These are phyloP conservation scores for Minunthozetes semirufus DNA, from an alignment of 2,888 invertebrate genomes.

Conservation along the genomic window DNA sequence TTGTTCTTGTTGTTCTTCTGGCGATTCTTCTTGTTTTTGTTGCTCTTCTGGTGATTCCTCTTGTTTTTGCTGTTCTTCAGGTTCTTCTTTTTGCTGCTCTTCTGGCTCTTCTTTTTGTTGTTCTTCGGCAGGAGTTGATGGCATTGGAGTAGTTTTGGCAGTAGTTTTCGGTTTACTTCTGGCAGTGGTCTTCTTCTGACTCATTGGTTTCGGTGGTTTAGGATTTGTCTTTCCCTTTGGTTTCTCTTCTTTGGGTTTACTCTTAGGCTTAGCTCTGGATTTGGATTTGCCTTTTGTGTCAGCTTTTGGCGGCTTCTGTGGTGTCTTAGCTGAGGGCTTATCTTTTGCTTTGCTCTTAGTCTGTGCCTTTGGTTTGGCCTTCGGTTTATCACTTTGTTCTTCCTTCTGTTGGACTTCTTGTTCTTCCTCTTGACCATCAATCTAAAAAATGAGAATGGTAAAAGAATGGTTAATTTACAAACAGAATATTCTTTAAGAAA, in stretches of 20 bases:
- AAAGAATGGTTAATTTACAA: too few species aligned
- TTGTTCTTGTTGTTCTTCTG: too few species aligned
- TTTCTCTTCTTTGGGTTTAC: background rate
- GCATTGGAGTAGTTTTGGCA: conserved; percentile 23
- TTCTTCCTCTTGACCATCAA: too few species aligned
- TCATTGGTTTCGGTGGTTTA: conserved; percentile 1
- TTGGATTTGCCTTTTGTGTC: background rate
- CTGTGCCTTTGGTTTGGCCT: background rate
- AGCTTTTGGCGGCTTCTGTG: background rate
- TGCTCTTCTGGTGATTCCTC: too few species aligned
- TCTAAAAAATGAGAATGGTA: too few species aligned
- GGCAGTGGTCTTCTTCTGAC: background rate
- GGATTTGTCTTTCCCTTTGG: conserved; percentile 5
- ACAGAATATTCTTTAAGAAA: too few species aligned
- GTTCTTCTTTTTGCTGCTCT: background rate
- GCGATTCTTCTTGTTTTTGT: too few species aligned
- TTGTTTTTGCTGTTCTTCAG: background rate
- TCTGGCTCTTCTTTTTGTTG: background rate
- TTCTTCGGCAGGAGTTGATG: conserved; percentile 6
- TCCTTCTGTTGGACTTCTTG: too few species aligned
- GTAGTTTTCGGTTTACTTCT: background rate
- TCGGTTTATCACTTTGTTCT: too few species aligned
- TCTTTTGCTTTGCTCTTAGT: background rate
- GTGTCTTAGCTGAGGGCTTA: background rate
- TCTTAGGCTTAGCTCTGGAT: background rate